A percentile compares a stretch with the other conserved stretches of the same genome.
These are phyloP conservation scores for Pedetes capensis DNA, from an alignment of 2,113 vertebrate species.

Conservation along the genomic window DNA sequence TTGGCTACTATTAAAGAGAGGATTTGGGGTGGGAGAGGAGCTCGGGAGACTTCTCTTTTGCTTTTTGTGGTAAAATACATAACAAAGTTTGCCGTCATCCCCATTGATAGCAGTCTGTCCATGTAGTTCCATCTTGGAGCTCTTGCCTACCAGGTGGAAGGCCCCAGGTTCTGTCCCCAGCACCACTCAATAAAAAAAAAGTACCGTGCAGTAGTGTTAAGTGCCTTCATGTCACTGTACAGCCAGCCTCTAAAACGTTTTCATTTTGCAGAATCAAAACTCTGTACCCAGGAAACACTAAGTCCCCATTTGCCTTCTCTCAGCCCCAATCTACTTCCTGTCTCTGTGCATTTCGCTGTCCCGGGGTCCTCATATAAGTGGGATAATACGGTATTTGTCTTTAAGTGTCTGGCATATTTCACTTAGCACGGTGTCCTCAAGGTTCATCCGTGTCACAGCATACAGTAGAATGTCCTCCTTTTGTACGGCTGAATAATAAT, in stretches of 20 bases:
- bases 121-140: neutral
- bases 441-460: rapidly evolving
- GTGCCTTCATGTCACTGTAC: rapidly evolving
- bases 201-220: rapidly evolving
- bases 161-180: neutral
- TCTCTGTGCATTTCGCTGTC: neutral
- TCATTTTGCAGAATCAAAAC: neutral
- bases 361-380: rapidly evolving
- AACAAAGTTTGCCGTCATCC: neutral
- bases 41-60: neutral
- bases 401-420: neutral
- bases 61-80: neutral
- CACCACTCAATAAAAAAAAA: neutral
- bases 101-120: too few relatives aligned
- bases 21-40: neutral
- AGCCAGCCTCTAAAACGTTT: rapidly evolving
- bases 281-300: neutral
- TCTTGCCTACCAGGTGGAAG: neutral
- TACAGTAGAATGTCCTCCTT: too few relatives aligned
- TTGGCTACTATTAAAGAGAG: neutral
- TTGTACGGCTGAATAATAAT: neutral
- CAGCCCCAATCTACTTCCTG: rapidly evolving
- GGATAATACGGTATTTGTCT: rapidly evolving
- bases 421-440: rapidly evolving
- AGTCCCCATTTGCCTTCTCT: neutral